These are phyloP conservation scores for Hydrophis major DNA, from an alignment of 2,797 vertebrate species.

Conservation along the genomic window DNA sequence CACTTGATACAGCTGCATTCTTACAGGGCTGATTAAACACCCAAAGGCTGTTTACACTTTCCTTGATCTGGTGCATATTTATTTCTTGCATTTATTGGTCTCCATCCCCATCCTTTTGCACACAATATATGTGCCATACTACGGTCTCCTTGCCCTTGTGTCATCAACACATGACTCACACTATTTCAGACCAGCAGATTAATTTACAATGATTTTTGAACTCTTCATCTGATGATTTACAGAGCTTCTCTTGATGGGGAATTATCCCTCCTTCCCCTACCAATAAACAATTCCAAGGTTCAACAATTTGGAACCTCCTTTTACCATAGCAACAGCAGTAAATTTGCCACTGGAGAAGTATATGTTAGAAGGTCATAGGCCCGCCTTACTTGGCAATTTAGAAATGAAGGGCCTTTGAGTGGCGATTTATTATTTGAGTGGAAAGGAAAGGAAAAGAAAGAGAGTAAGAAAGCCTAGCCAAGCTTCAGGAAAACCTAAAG, in stretches of 20 bases:
- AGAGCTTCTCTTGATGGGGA: constrained; percentile 11
- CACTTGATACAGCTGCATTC: neutral
- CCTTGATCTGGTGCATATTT: neutral
- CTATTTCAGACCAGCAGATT: constrained; percentile 31
- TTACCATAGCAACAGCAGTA: neutral
- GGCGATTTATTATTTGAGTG: constrained; percentile 24
- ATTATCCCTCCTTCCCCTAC: neutral
- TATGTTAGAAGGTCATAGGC: neutral
- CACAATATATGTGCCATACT: neutral
- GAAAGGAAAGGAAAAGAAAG: neutral
- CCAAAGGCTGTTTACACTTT: neutral
- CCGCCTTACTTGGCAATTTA: neutral
- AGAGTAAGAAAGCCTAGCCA: neutral
- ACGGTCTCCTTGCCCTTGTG: neutral
- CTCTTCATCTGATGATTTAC: constrained; percentile 25
- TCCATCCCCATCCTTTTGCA: neutral
- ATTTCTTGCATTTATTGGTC: neutral
- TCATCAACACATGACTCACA: neutral
- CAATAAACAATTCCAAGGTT: constrained; percentile 5
- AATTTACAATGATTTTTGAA: constrained; percentile 24
- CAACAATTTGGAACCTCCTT: neutral
- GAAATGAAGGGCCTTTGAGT: neutral
- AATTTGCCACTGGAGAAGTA: neutral
- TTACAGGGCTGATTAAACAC: neutral
- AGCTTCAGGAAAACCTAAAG: neutral